Evolutionary conservation across 2,113 vertebrate genomes (phyloP), one percentile per base, ranked within the genome.

Genomic region (Hydrolagus affinis): DNA sequence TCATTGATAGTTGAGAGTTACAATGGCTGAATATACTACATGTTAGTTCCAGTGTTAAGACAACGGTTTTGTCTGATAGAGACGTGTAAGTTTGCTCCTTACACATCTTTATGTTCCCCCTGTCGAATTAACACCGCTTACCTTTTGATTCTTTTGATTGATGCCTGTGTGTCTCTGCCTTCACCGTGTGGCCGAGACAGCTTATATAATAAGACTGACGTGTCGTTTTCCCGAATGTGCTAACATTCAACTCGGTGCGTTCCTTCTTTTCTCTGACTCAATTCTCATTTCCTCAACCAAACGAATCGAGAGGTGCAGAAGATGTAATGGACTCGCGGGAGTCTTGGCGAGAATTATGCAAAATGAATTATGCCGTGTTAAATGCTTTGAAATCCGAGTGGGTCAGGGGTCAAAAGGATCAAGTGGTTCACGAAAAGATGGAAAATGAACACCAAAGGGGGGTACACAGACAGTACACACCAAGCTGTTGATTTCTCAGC

Each of bases 11-110:
- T 32, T 2, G 30, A 32, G 8, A 25, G 8, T 2, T 19, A 7
- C 59, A 66, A 66, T 83, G 78, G 62, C 78, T 83, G 78, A 83
- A 83, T 68, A 83, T 83, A 66, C 62, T 66, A 30, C 25, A 64
- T 44, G 11, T 83, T 66, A 78, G 76, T 28, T 11, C 62, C 30
- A 83, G 66, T 19, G 8, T 60, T 14, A 83, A 30, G 25, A 66
- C 17, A 68, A 15, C 62, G 66, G 28, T 83, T 83, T 83, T 66
- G 60, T 64, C 62, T 64, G 77, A 56, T 21, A 62, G 60, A 64
- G 77, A 83, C 14, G 14, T 80, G 78, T 83, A 83, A 68, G 60
- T 32, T 66, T 83, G 28, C 28, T 62, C 10, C 8, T 15, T n/a
- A n/a, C n/a, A n/a, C n/a, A 19, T 64, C 14, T 66, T 8, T 12